A percentile compares a stretch with the other conserved stretches of the same genome.
Conservation (phyloP, 2,888 invertebrate genomes). For the Lepeophtheirus nordmannii region DNA sequence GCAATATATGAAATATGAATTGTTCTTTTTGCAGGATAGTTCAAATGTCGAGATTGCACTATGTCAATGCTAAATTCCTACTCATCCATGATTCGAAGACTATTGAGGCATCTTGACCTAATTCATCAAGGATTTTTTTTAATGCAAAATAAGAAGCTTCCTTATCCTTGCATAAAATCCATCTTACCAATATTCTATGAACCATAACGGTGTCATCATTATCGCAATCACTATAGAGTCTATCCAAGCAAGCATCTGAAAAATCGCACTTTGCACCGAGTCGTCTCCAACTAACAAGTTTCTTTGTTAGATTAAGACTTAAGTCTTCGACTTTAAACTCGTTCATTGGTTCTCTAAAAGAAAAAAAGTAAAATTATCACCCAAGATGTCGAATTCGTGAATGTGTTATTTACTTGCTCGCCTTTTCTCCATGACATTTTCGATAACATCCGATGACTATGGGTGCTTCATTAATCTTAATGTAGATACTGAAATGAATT, state of each 20-base stretch:
- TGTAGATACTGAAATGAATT: too few relatives aligned
- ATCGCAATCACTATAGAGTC: neutral
- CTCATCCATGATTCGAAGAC: neutral
- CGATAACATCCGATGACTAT: too few relatives aligned
- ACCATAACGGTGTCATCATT: neutral
- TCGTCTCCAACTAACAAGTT: neutral
- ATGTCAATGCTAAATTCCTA: neutral
- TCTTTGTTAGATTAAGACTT: neutral
- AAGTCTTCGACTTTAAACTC: neutral
- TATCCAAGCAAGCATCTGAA: neutral
- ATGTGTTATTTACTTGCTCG: too few relatives aligned
- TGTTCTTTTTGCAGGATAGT: neutral
- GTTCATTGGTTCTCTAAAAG: neutral
- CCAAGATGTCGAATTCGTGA: too few relatives aligned
- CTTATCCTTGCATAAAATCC: neutral
- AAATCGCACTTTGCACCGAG: neutral
- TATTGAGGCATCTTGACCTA: neutral
- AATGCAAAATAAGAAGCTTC: neutral
- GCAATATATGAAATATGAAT: too few relatives aligned
- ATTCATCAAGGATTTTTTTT: neutral
- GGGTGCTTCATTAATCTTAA: too few relatives aligned
- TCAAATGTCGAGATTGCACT: neutral
- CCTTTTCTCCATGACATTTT: too few relatives aligned
- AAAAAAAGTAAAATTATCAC: too few relatives aligned
- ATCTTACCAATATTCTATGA: neutral